Conservation (phyloP, 1,140 invertebrate species). For the Liolophura sinensis region DNA sequence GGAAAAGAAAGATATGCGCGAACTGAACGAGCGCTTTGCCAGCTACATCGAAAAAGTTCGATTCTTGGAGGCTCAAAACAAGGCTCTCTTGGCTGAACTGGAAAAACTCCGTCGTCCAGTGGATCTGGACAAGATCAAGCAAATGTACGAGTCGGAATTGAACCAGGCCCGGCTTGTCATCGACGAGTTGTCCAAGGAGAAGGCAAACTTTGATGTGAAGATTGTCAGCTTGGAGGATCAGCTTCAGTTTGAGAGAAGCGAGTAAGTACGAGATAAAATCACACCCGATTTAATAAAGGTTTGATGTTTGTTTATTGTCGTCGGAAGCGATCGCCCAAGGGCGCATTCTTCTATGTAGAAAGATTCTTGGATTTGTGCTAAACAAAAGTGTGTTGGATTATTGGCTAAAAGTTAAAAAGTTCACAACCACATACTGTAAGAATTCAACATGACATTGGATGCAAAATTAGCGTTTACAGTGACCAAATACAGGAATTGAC, state of each 20-base stretch:
- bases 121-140: constrained; percentile 62
- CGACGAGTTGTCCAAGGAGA: constrained; percentile 52
- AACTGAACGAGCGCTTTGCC: constrained; percentile 63
- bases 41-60: constrained; percentile 64
- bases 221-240: constrained; percentile 45
- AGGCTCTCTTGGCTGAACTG: constrained; percentile 60
- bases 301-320: too few species aligned
- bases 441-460: too few species aligned
- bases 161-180: constrained; percentile 48
- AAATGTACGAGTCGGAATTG: constrained; percentile 62
- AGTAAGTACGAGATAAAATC: too few species aligned
- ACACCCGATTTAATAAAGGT: too few species aligned
- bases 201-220: constrained; percentile 48
- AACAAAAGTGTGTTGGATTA: too few species aligned
- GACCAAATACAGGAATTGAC: too few species aligned
- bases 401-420: too few species aligned
- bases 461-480: too few species aligned
- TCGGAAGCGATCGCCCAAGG: too few species aligned
- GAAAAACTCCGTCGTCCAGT: constrained; percentile 53
- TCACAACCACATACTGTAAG: too few species aligned
- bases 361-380: too few species aligned
- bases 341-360: too few species aligned
- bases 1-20: constrained; percentile 63
- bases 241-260: constrained; percentile 10
- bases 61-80: constrained; percentile 62